Evolutionary conservation across 2,888 invertebrate genomes (phyloP).

Genomic region (Ommatoiulus sabulosus): DNA sequence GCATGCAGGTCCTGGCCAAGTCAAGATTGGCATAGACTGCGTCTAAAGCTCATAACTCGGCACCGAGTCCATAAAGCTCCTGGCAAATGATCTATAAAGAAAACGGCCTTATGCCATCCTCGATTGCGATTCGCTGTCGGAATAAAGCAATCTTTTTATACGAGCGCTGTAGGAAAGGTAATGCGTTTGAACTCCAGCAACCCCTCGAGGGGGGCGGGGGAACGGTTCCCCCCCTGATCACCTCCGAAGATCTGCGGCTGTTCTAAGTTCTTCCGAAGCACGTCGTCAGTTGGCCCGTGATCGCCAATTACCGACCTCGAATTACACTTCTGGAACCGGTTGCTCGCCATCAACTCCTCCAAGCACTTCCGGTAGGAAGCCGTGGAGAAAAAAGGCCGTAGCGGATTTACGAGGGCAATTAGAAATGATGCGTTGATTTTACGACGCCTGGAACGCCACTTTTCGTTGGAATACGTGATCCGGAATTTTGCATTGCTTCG

Average conservation of each 20-base stretch:
- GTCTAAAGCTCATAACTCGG: slow-evolving; percentile 6
- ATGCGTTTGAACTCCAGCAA: slow-evolving; percentile 18
- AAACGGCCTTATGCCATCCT: neutral
- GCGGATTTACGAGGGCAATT: slow-evolving; percentile 18
- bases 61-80: neutral
- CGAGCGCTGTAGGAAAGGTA: slow-evolving; percentile 8
- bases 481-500: neutral
- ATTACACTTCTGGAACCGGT: neutral
- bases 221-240: neutral
- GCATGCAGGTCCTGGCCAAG: neutral
- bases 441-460: neutral
- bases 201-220: neutral
- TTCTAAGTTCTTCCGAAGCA: neutral
- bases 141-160: slow-evolving; percentile 27
- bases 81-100: slow-evolving; percentile 23
- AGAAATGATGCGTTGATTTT: slow-evolving; percentile 26
- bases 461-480: no score
- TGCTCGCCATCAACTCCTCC: neutral
- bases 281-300: slow-evolving; percentile 2
- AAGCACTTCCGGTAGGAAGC: slow-evolving; percentile 5
- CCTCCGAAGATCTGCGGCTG: neutral
- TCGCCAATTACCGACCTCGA: slow-evolving; percentile 32
- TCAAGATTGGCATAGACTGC: neutral
- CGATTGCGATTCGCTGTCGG: slow-evolving; percentile 25
- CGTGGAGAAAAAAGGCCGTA: neutral